Base-by-base conservation (phyloP, 2,888 invertebrate species). In the Pseudococcus longispinus region DNA sequence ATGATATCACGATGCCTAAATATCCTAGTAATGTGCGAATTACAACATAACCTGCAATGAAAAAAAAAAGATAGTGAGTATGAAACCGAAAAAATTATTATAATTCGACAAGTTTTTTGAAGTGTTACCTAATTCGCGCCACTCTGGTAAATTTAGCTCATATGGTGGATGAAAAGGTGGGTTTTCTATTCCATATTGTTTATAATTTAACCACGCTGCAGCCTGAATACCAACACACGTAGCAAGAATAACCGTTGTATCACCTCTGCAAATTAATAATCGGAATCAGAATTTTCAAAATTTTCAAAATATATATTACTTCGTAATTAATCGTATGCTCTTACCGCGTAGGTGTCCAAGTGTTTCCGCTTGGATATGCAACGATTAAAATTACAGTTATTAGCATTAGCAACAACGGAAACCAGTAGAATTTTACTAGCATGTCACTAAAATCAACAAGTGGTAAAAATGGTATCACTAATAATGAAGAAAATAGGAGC, bases 301-400 rank as follows among this genome's bases (percentile, higher is more conserved):
- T 60, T 65, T 85, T 46, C 20, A 44, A 46, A 0, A 13, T 46
- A 46, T 46, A 2, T n/a, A n/a, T n/a, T n/a, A n/a, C n/a, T n/a
- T n/a, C n/a, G n/a, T n/a, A n/a, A 83, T 13, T 85, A 88, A 88
- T 90, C 91, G 20, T 8, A 18, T 32, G 18, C 15, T n/a, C 37
- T n/a, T 20, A 95, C 96, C 95, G 94, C 23, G 97, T 97, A 9
- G 97, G 97, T 85, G 96, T 97, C 97, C 97, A 97, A 89, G 94
- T 94, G 89, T 95, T 94, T 84, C 95, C 94, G 88, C 94, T 93
- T 0, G 97, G 98, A 91, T 97, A 96, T 90, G 94, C 95, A 70
- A 95, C 92, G 88, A 96, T 94, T 89, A 94, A 93, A 42, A 93
- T 91, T 88, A 96, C 92, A 84, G 95, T 94, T 55, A 93, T 90